Base-by-base conservation (phyloP, 2,888 invertebrate genomes). In the Liodrosophila aerea region DNA sequence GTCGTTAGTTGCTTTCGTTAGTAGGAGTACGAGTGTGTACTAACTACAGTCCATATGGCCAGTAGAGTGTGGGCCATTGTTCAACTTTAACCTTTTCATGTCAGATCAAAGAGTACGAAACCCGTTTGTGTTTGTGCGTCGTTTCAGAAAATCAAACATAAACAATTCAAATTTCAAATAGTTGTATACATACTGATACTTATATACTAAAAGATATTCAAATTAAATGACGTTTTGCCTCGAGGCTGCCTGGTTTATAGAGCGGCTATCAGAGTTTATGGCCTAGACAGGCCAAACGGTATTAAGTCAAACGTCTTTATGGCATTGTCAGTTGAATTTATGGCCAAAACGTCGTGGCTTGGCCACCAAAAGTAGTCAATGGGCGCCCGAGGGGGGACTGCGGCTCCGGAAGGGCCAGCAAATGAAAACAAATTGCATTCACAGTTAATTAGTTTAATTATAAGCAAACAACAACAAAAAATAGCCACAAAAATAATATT, bases 361-460 rank as follows among this genome's bases (percentile, higher is more conserved):
- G 37, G 56, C 57, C 50, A 53, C 7, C 47, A 39, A 68, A 30
- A 36, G 11, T 7, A 1, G 27, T 33, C n/a, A n/a, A n/a, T n/a
- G n/a, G n/a, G n/a, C n/a, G n/a, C n/a, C n/a, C n/a, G n/a, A n/a
- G n/a, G n/a, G n/a, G n/a, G n/a, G 37, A 29, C 40, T 30, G 62
- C 50, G 59, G 76, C 61, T 63, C 50, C 73, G 68, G 53, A 76
- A 61, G 81, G 77, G 69, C 54, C 51, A 50, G 4, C 40, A 61
- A 74, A 77, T 40, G 41, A 39, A 51, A 52, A 45, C 53, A 77
- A 77, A 66, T 64, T 70, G 50, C 41, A 43, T 64, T 60, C 65
- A 53, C 63, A 60, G 62, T 62, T 82, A 85, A 85, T 77, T 77
- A 77, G 82, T 66, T 78, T 75, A 85, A 85, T 82, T 82, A 78